Base-by-base conservation (phyloP, 2,797 vertebrate species). In the Danio jaintianensis region DNA sequence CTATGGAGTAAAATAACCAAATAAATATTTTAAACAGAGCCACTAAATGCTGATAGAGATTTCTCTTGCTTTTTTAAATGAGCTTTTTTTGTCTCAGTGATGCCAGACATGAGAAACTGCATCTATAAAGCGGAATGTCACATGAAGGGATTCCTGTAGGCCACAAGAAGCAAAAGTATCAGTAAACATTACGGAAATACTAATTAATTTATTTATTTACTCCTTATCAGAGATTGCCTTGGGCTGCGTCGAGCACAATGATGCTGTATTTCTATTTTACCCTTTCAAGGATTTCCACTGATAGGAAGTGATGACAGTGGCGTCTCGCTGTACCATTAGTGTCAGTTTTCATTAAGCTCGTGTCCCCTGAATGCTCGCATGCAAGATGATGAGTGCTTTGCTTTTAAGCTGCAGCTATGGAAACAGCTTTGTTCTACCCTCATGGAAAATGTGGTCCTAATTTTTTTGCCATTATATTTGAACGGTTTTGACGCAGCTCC, bases 401-500 rank as follows among this genome's bases (percentile, higher is more conserved):
- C 71, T 84, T 82, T 81, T 82, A 79, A 77, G 69, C 71, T 82
- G 86, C 86, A 82, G 47, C 86, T 85, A 86, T 89, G 86, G 84
- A 84, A 87, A 86, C 86, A 83, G 75, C 76, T 86, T 86, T 85
- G 76, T 85, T 85, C 79, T 78, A 48, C 43, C 78, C 81, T 85
- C 83, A 86, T 85, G 80, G 72, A 85, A 78, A 81, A 71, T 63
- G 58, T 76, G 81, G 58, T 55, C 61, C 20, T 72, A 52, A n/a
- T 79, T 80, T 29, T 64, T 83, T 62, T 59, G n/a, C 64, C 53
- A 80, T 67, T 77, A 66, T 59, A 79, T 66, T 73, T 68, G 36
- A 81, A 48, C 56, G 5, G 55, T 63, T 76, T 68, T 75, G 72
- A 64, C 20, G 2, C 56, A 66, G 43, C 18, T 38, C 43, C 15